Evolutionary conservation across 2,113 vertebrate genomes (phyloP).

Genomic region (Papio anubis): DNA sequence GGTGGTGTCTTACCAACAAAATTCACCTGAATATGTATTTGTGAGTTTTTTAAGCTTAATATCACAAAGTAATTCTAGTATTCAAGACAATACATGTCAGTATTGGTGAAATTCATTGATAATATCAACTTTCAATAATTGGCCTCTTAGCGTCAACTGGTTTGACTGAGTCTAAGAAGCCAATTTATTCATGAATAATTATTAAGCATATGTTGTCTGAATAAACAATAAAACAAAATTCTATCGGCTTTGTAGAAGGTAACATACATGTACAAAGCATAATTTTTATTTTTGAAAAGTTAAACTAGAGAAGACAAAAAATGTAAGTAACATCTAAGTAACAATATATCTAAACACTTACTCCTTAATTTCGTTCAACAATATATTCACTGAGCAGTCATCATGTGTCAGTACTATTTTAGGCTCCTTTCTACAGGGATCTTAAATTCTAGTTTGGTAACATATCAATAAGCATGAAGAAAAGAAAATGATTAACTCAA

Average conservation of each 20-base stretch:
- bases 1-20: background rate
- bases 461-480: background rate
- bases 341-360: background rate
- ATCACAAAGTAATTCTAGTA: background rate
- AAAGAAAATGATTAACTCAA: background rate
- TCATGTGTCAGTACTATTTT: background rate
- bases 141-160: background rate
- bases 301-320: background rate
- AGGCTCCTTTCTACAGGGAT: background rate
- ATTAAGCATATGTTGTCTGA: background rate
- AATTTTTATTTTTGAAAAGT: background rate
- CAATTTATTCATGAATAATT: background rate
- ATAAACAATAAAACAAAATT: background rate
- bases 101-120: background rate
- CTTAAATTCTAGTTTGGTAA: background rate
- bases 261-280: background rate
- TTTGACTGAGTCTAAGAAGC: background rate
- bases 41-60: background rate
- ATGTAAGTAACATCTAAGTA: background rate
- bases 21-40: background rate
- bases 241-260: background rate
- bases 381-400: background rate
- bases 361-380: background rate
- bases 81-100: background rate
- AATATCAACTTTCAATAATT: background rate